These are phyloP conservation scores for Paratrypauchen microcephalus DNA, from an alignment of 2,797 vertebrate genomes.

Conservation along the genomic window DNA sequence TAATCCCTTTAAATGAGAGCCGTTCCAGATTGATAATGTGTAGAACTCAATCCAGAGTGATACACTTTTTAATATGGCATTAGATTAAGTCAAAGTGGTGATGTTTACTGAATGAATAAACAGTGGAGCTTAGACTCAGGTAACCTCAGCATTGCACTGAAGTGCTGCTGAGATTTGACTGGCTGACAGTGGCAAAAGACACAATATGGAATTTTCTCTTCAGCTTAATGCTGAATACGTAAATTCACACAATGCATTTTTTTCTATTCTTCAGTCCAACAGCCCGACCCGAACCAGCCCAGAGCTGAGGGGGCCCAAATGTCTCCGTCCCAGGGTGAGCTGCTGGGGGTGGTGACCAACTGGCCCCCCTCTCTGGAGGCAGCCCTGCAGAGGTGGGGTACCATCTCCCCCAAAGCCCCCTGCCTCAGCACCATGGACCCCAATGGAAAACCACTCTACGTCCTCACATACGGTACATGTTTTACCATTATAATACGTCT, in stretches of 20 bases:
- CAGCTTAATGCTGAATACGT: not conserved
- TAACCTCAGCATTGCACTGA: too few species aligned
- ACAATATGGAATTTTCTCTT: too few species aligned
- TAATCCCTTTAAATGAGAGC: too few species aligned
- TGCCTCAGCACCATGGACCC: conserved; percentile 98
- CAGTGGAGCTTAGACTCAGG: too few species aligned
- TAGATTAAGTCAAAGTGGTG: too few species aligned
- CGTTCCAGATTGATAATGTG: too few species aligned
- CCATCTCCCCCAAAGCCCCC: conserved; percentile 95
- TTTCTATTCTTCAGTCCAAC: conserved; percentile 84
- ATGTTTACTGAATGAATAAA: too few species aligned
- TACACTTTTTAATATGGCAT: too few species aligned
- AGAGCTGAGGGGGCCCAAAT: conserved; percentile 94
- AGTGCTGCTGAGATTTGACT: too few species aligned
- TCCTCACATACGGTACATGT: conserved; percentile 91
- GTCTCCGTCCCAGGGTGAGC: conserved; percentile 89
- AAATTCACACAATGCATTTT: not conserved
- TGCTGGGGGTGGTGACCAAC: conserved; percentile 93
- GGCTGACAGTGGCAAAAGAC: too few species aligned
- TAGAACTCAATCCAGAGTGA: too few species aligned
- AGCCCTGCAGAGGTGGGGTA: conserved; percentile 95
- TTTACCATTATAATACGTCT: not conserved
- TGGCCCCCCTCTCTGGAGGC: conserved; percentile 97
- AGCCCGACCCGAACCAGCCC: conserved; percentile 96
- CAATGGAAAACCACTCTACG: conserved; percentile 91